Conservation (phyloP, 2,888 invertebrate species). For the Neoscelio sp. region DNA sequence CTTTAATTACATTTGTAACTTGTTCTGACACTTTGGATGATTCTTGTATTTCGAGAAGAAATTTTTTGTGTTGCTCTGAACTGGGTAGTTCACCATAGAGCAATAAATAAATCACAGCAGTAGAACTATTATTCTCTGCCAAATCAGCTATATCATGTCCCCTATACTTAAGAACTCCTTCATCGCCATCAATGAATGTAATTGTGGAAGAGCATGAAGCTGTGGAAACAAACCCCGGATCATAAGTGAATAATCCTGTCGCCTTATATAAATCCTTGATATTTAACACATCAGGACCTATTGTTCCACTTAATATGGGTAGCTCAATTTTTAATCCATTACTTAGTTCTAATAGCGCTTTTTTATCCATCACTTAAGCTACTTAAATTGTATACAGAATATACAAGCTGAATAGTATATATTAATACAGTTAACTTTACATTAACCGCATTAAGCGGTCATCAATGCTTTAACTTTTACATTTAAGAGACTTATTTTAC, state of each 20-base stretch:
- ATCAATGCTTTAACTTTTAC: constrained; percentile 23
- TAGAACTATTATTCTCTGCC: constrained; percentile 27
- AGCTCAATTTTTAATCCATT: constrained; percentile 23
- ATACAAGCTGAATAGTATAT: constrained; percentile 20
- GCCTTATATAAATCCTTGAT: constrained; percentile 30
- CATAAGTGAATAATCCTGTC: constrained; percentile 37
- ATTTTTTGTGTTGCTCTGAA: constrained; percentile 31
- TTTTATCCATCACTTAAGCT: constrained; percentile 26
- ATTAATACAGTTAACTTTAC: constrained; percentile 26
- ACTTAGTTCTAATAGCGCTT: constrained; percentile 25
- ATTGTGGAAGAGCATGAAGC: constrained; percentile 34
- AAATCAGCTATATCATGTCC: constrained; percentile 42
- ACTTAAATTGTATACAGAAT: constrained; percentile 23
- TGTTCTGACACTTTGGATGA: constrained; percentile 27
- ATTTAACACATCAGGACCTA: constrained; percentile 24
- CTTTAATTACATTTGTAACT: constrained; percentile 31
- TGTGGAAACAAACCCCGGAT: constrained; percentile 37
- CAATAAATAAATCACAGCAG: constrained; percentile 32
- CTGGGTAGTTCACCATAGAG: constrained; percentile 38
- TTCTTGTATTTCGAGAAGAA: constrained; percentile 34
- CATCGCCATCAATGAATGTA: constrained; percentile 38
- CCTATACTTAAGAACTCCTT: constrained; percentile 27
- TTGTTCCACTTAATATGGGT: constrained; percentile 21
- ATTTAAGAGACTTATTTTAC: constrained; percentile 26
- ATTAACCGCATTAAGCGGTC: constrained; percentile 26